These are phyloP conservation scores for Pandemis heparana DNA, from an alignment of 2,888 invertebrate genomes.

Conservation along the genomic window DNA sequence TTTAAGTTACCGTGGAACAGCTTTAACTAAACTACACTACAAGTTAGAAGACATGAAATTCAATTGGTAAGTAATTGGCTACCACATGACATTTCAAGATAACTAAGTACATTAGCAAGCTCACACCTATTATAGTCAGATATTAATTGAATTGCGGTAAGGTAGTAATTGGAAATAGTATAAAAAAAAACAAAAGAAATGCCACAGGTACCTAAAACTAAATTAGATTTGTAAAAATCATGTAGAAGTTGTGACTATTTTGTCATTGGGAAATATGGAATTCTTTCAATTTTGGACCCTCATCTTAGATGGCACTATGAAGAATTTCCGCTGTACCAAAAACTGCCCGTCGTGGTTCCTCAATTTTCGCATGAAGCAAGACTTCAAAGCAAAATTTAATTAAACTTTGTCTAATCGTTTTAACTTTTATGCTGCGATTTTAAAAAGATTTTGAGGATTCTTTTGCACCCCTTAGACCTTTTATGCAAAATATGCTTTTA, in stretches of 20 bases:
- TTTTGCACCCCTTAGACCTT: not conserved
- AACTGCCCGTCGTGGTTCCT: not conserved
- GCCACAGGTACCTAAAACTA: not conserved
- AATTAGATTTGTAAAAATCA: not conserved
- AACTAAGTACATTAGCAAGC: not conserved
- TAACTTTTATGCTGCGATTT: not conserved
- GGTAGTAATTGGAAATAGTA: not conserved
- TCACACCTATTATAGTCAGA: not conserved
- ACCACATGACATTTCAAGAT: no score
- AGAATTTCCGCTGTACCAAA: not conserved
- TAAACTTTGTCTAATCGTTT: slow-evolving; percentile 5
- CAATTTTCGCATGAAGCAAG: not conserved
- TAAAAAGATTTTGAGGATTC: not conserved
- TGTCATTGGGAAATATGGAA: not conserved
- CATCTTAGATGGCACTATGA: not conserved
- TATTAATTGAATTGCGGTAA: not conserved
- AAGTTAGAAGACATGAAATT: not conserved
- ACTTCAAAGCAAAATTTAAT: not conserved
- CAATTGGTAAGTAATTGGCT: not conserved
- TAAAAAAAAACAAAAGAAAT: not conserved
- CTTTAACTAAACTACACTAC: not conserved
- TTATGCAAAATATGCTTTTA: not conserved
- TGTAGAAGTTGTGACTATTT: not conserved
- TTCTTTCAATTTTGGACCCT: not conserved
- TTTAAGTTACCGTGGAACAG: not conserved